Evolutionary conservation across 1,140 invertebrate species (phyloP), one percentile per base, ranked within the genome.

Genomic region (Platyscapa corneri): DNA sequence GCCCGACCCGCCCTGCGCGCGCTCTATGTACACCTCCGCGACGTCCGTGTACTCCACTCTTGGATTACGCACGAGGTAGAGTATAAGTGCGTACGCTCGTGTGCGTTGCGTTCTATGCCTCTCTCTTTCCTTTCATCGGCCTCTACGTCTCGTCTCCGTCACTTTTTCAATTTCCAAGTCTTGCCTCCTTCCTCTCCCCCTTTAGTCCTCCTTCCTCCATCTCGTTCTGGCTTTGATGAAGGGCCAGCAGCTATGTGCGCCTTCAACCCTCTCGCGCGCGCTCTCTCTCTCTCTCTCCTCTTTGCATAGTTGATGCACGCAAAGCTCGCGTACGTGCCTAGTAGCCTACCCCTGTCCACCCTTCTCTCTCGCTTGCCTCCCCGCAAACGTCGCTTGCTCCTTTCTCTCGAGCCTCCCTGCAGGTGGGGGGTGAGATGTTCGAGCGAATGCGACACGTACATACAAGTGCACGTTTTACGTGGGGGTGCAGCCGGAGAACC

Each of bases 361-460:
- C 75, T 82, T 83, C 79, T 65, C 85, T 74, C 37, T 60, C 78
- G 75, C 79, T 70, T 53, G 30, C 18, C 49, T 18, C 53, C 46
- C 3, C 42, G 42, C 60, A 56, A 37, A 27, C 46, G 12, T 53
- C 42, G 16, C 65, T 74, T 32, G 72, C 49, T 37, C 23, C 7
- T 80, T 53, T 82, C 49, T 74, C 39, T 42, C 42, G n/a, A 18
- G n/a, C 14, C 46, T 27, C 42, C 79, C 85, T 46, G 72, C 88
- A 88, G 89, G 88, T 88, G 87, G 89, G 91, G 88, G 89, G 89
- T 87, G 90, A 89, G 86, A 76, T 76, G 86, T 89, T 91, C 87
- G 87, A 91, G 89, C 90, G 90, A 92, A 91, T 91, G 90, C 90
- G 89, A 90, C 90, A 90, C 89, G 91, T 91, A 90, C 88, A 89